Evolutionary conservation across 2,888 invertebrate species (phyloP), one percentile per base, ranked within the genome.

Genomic region (Bruchidius siliquastri): DNA sequence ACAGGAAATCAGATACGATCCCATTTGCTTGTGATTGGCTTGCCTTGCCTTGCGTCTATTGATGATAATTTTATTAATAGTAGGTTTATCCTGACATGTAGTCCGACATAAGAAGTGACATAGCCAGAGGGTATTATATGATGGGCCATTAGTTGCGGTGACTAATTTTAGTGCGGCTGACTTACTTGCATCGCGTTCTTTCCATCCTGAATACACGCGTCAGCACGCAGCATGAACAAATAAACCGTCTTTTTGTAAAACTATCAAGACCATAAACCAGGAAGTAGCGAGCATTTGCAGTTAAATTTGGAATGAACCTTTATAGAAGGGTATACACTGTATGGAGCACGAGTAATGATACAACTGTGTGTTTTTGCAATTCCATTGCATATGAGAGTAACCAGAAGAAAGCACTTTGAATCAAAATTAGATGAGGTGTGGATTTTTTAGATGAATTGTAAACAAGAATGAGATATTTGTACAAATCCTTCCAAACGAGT

Each of bases 141-240:
- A 49, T 49, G 13, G 18, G 13, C 18, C 3, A 70, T 70, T 22
- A 70, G 22, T 70, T 70, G 70, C 70, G 13, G 26, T 22, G 26
- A 21, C 20, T 21, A 70, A 70, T 70, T 22, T 26, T 70, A 70
- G 26, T 70, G 10, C 70, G 67, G 70, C 71, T 69, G 21, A 68
- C 93, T 93, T 90, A 94, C 93, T 93, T 87, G 93, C 90, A 82
- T 93, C 92, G 81, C 92, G 90, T 85, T 93, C 93, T 88, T 91
- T 91, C 87, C 91, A 92, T 88, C 93, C 94, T 94, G 74, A 71
- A 72, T 72, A 74, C n/a, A n/a, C 22, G 69, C 30, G 30, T 67
- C 13, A 20, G 49, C 21, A 69, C 26, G 74, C 68, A 74, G 76
- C 76, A 75, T 72, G 69, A 76, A 69, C 67, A 68, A 73, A 77